These are phyloP conservation scores for Eulemur macaco DNA, from an alignment of 2,113 vertebrate genomes.

Conservation along the genomic window DNA sequence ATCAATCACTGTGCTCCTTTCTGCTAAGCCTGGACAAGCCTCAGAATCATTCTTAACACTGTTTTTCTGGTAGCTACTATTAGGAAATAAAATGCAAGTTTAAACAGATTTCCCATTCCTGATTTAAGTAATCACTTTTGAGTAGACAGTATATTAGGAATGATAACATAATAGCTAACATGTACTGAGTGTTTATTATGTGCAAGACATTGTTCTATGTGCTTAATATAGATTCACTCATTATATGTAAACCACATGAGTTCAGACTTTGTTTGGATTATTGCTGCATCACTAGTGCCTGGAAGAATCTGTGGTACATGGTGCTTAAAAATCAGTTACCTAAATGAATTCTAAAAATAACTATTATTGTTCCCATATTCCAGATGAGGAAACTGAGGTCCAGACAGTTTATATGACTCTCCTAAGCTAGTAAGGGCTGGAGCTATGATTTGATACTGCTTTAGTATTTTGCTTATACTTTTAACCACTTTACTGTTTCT, in stretches of 20 bases:
- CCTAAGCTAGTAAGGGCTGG: not conserved
- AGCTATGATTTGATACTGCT: not conserved
- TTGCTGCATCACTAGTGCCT: not conserved
- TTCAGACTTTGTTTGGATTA: not conserved
- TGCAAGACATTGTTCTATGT: not conserved
- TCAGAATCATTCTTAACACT: not conserved
- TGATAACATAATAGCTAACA: not conserved
- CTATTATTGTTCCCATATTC: not conserved
- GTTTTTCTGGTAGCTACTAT: not conserved
- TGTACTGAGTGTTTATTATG: not conserved
- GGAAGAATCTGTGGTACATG: not conserved
- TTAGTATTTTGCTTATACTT: not conserved
- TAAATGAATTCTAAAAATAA: not conserved
- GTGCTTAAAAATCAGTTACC: not conserved
- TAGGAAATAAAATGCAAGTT: not conserved
- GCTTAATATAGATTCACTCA: not conserved
- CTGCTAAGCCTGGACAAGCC: not conserved
- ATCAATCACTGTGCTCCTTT: not conserved
- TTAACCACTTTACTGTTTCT: not conserved
- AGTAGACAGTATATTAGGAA: not conserved
- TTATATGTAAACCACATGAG: not conserved
- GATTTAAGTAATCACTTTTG: slow-evolving; percentile 1
- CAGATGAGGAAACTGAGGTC: not conserved
- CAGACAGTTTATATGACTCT: not conserved
- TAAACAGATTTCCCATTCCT: not conserved